Evolutionary conservation across 2,888 invertebrate species (phyloP).

Genomic region (Cremastobaeus sp.): DNA sequence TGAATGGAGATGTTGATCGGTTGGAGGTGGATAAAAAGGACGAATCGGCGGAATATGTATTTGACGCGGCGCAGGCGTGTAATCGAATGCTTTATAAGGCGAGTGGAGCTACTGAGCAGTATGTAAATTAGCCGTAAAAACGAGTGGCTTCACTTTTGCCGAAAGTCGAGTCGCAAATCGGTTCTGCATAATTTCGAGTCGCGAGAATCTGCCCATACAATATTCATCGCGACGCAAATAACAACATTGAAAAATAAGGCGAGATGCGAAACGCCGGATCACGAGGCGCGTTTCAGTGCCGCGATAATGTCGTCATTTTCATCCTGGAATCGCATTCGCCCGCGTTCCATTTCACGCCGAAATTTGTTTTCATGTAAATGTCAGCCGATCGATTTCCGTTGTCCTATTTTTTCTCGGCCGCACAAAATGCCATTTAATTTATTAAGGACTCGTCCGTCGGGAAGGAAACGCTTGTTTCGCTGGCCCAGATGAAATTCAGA

Average conservation of each 20-base stretch:
- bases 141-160: constrained; percentile 47
- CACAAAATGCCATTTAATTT: no score
- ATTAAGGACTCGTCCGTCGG: no score
- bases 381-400: no score
- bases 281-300: constrained; percentile 8
- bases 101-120: constrained; percentile 33
- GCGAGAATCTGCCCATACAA: constrained; percentile 37
- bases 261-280: neutral
- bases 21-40: neutral
- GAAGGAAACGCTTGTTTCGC: no score
- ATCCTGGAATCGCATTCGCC: neutral
- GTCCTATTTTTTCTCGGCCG: no score
- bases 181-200: constrained; percentile 44
- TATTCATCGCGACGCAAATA: constrained; percentile 38
- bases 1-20: no score
- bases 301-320: constrained; percentile 8
- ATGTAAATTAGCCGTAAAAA: constrained; percentile 45
- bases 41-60: constrained; percentile 1
- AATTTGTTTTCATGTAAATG: no score
- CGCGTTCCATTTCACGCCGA: neutral
- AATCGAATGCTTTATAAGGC: constrained; percentile 31
- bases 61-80: constrained; percentile 6
- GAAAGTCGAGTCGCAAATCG: constrained; percentile 44
- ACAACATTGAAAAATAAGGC: constrained; percentile 32
- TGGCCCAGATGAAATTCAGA: no score